Base-by-base conservation (phyloP, 2,113 vertebrate species). In the Peromyscus maniculatus region DNA sequence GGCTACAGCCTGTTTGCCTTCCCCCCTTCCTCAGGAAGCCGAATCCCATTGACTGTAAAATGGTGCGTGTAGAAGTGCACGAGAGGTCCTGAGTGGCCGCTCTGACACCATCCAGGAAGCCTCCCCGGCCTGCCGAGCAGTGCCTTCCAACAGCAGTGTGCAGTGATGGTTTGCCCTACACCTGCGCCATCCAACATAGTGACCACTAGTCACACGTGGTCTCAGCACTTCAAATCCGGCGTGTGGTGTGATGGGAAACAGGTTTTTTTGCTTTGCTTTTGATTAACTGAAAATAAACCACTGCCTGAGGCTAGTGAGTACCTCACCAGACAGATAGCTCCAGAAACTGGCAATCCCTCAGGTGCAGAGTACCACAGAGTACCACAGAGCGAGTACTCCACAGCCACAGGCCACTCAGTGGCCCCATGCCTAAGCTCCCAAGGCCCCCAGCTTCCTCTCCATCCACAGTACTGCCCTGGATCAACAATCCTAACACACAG, bases 221-320 rank as follows among this genome's bases (percentile, higher is more conserved):
- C 88, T 46, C 21, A 71, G n/a, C 4, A n/a, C 57, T 55, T 74
- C 55, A 57, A 69, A n/a, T 64, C 43, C 7, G 16, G 55, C 71
- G 67, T n/a, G 26, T 49, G 39, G 26, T 49, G 39, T 72, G 75
- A 87, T 39, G 49, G 74, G 43, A 96, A 86, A 5, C 84, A 52
- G 90, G 78, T 55, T 84, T 69, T 64, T 66, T 79, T 90, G 67
- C 66, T 71, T 79, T 90, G 79, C 55, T 95, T 78, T 87, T 80
- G 89, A 91, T 94, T 86, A 72, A 78, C 57, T 92, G 71, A 83
- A 92, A 67, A 16, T 5, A 94, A 92, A 86, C 59, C 28, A 69
- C 69, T 15, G 28, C 71, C 43, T 55, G 24, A 91, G 72, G n/a
- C 93, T 93, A 49, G 33, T 57, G 64, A 57, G 75, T 77, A 19